Base-by-base conservation (phyloP, 2,888 invertebrate species). In the Diaphora mendica region DNA sequence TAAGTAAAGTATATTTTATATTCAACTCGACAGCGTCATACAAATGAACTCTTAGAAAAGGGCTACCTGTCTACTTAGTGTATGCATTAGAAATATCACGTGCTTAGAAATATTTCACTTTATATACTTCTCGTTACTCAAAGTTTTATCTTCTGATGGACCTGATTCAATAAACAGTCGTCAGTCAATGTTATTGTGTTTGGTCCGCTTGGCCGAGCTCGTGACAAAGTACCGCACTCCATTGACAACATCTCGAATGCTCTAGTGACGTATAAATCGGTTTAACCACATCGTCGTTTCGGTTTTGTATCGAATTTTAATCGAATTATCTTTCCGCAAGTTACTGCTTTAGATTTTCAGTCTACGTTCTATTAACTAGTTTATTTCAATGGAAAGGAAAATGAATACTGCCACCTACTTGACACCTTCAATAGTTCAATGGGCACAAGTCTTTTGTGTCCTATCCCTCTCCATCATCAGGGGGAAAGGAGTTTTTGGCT, bases 151-250 rank as follows among this genome's bases (percentile, higher is more conserved):
- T 26, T 59, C 15, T 26, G 59, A 26, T 13, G 15, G 26, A 59
- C 59, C 26, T 59, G 15, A 59, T 30, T 15, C 59, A 26, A 59
- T 59, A 59, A 59, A 26, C 26, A 30, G 15, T 59, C 15, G 59
- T 59, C 59, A 59, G 59, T 59, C 59, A 13, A 59, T 26, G 30
- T 59, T 59, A 59, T 59, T 59, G 59, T 59, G 15, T 59, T 59
- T 15, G 26, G 59, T 59, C 26, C 59, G 26, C 26, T 59, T 59
- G 5, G 26, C 59, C 30, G 59, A 4, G 59, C 59, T 59, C 59
- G 59, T 59, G 59, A 59, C 26, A 15, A 59, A 59, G 59, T 59
- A 59, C 59, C 26, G 59, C 15, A 30, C 59, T 55, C 55, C n/a
- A n/a, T 55, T 55, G 55, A n/a, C 55, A 55, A n/a, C n/a, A n/a